A percentile compares a stretch with the other conserved stretches of the same genome.
These are phyloP conservation scores for Agrochola macilenta DNA, from an alignment of 2,888 invertebrate genomes.

Conservation along the genomic window DNA sequence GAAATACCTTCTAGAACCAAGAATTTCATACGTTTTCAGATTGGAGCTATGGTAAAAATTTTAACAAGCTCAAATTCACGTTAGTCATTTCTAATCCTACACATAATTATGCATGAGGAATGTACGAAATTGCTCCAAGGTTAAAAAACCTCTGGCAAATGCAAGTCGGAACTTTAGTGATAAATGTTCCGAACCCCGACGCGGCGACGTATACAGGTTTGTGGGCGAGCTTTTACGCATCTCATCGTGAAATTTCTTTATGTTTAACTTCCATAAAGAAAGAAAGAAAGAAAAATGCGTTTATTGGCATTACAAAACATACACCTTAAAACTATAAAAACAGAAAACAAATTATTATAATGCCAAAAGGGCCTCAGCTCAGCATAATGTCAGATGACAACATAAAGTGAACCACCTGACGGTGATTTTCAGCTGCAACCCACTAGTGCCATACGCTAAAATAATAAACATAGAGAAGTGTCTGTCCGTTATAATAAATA, in stretches of 20 bases:
- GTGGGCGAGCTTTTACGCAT: constrained; percentile 9
- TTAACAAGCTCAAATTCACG: constrained; percentile 38
- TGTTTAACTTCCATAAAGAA: neutral
- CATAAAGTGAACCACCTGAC: too few species aligned
- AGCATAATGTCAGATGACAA: too few species aligned
- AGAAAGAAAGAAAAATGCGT: too few species aligned
- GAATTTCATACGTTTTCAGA: constrained; percentile 22
- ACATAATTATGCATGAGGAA: constrained; percentile 23
- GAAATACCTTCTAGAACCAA: constrained; percentile 28
- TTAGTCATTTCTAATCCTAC: constrained; percentile 27
- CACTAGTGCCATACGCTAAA: too few species aligned
- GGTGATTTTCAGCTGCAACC: too few species aligned
- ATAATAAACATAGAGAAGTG: too few species aligned
- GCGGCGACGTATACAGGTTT: neutral
- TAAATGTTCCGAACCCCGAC: constrained; percentile 12
- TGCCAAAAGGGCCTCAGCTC: too few species aligned
- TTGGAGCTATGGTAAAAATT: constrained; percentile 28
- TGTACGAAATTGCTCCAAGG: constrained; percentile 34
- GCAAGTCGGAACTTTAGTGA: constrained; percentile 33
- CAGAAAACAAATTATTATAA: too few species aligned
- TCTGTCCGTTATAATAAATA: too few species aligned
- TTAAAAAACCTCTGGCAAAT: constrained; percentile 21
- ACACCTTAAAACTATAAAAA: too few species aligned
- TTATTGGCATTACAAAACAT: too few species aligned
- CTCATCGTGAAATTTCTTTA: constrained; percentile 24